A percentile compares a stretch with the other conserved stretches of the same genome.
Conservation (phyloP, 2,113 vertebrate genomes). For the Stigmatopora nigra region DNA sequence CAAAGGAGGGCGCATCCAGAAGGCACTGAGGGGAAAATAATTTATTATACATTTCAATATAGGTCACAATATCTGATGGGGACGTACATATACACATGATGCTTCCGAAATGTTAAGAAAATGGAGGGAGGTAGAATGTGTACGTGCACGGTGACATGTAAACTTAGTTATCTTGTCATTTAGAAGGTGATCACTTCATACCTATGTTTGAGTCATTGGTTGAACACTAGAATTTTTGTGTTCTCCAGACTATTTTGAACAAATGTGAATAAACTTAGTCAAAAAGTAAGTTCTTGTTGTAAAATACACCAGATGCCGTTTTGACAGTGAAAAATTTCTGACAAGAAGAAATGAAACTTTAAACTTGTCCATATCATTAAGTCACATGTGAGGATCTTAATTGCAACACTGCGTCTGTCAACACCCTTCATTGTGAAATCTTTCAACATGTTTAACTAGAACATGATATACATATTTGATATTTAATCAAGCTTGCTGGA, state of each 20-base stretch:
- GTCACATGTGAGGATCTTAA: neutral
- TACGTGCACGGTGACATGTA: conserved; percentile 1
- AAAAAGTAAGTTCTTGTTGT: neutral
- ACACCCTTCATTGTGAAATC: neutral
- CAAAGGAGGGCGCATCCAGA: neutral
- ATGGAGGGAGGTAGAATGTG: conserved; percentile 8
- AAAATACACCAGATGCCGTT: neutral
- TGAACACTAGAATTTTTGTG: conserved; percentile 13
- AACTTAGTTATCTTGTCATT: conserved; percentile 33
- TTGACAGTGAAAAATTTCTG: neutral
- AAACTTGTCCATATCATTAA: neutral
- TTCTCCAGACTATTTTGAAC: conserved; percentile 5
- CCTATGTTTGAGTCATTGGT: conserved; percentile 21
- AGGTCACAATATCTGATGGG: neutral
- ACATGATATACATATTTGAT: neutral
- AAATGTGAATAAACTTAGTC: neutral
- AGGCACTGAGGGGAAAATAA: conserved; percentile 12
- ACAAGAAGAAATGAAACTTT: neutral
- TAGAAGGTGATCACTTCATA: conserved; percentile 46
- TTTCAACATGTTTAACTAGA: neutral
- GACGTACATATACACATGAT: neutral
- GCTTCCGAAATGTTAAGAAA: neutral
- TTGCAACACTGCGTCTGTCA: neutral
- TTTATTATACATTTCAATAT: conserved; percentile 16
- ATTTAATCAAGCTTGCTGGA: neutral